These are phyloP conservation scores for Panthera uncia DNA, from an alignment of 2,113 vertebrate species.

Conservation along the genomic window DNA sequence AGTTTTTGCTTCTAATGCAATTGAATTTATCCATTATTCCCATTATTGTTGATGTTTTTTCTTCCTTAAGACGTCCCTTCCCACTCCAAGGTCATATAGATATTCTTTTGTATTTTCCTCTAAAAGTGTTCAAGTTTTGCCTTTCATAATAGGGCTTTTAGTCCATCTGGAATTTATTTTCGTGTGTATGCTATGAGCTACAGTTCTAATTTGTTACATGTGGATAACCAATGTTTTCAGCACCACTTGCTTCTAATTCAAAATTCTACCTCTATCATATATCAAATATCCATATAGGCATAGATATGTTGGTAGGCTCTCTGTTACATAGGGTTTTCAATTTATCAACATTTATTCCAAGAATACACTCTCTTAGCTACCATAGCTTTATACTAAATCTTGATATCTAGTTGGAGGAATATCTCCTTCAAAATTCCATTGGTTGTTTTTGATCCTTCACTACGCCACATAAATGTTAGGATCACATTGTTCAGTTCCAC, in stretches of 20 bases:
- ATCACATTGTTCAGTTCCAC: neutral
- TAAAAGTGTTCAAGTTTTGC: neutral
- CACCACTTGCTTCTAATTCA: neutral
- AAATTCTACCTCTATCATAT: neutral
- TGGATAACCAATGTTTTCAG: neutral
- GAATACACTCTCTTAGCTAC: neutral
- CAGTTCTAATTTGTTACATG: slow-evolving; percentile 1
- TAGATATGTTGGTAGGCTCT: neutral
- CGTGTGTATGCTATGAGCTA: neutral
- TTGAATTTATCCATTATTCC: slow-evolving; percentile 7
- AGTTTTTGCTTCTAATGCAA: neutral
- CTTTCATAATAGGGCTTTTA: neutral
- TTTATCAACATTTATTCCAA: neutral
- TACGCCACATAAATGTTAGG: neutral
- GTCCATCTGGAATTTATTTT: slow-evolving; percentile 21
- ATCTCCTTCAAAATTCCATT: neutral
- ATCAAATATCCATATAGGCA: neutral
- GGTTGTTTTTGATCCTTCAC: neutral
- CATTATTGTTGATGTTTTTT: neutral
- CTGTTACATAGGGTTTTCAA: neutral
- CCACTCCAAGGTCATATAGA: neutral
- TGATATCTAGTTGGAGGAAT: neutral
- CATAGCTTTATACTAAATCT: neutral
- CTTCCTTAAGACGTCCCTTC: neutral
- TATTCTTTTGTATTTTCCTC: slow-evolving; percentile 5